Evolutionary conservation across 2,888 invertebrate genomes (phyloP).

Genomic region (Hypsopygia costalis): DNA sequence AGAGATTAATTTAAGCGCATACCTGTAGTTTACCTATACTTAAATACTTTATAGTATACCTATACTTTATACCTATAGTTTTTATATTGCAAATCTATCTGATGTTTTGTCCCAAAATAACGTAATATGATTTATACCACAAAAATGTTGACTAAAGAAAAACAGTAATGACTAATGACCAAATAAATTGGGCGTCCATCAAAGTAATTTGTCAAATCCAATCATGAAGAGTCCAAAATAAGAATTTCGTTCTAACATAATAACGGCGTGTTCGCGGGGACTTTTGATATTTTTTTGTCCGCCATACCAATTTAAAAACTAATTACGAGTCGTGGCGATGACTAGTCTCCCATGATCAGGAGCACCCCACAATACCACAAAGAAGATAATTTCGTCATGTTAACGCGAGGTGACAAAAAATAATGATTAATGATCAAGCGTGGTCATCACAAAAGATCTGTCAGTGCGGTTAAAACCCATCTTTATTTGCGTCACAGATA

Average conservation of each 20-base stretch:
- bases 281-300: constrained; percentile 63
- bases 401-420: constrained; percentile 74
- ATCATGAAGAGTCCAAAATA: constrained; percentile 58
- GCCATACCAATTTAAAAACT: constrained; percentile 75
- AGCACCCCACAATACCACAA: constrained; percentile 62
- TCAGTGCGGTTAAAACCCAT: constrained; percentile 42
- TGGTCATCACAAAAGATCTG: constrained; percentile 60
- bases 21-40: no score
- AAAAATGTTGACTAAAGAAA: constrained; percentile 31
- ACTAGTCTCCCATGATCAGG: constrained; percentile 64
- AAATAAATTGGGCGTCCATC: constrained; percentile 51
- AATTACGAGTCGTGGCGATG: constrained; percentile 65
- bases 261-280: constrained; percentile 58
- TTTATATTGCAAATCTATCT: not conserved
- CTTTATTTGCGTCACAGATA: constrained; percentile 31
- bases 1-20: no score
- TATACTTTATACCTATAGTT: not conserved
- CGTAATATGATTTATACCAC: constrained; percentile 18
- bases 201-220: constrained; percentile 73
- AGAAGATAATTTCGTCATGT: constrained; percentile 73
- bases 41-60: no score
- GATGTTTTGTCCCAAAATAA: constrained; percentile 9
- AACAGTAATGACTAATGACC: constrained; percentile 45
- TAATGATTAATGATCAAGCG: constrained; percentile 64
- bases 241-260: constrained; percentile 61